A percentile compares a stretch with the other conserved stretches of the same genome.
phyloP scores from a whole-genome alignment of 2,113 vertebrate species.

The Prochilodus magdalenae region DNA sequence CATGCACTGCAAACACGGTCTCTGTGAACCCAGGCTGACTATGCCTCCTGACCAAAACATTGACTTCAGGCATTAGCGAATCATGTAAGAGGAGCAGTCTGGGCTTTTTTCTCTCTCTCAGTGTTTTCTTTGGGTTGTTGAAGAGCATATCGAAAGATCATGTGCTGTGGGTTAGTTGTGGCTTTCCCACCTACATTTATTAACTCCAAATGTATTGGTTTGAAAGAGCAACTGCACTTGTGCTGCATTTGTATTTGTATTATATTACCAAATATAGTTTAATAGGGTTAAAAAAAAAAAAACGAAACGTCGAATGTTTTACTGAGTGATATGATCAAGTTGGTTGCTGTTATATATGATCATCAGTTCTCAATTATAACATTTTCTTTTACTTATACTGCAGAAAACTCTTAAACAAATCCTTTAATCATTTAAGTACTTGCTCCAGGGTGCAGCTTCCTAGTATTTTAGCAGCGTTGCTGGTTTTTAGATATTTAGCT shows the following conservation, averaged over 20 bases:
- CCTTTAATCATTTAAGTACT: too few relatives aligned
- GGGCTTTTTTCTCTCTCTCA: slow-evolving; percentile 51
- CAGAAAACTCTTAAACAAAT: too few relatives aligned
- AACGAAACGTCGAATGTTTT: too few relatives aligned
- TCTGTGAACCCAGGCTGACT: slow-evolving; percentile 68
- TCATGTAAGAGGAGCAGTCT: slow-evolving; percentile 59
- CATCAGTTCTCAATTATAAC: too few relatives aligned
- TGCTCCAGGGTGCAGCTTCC: too few relatives aligned
- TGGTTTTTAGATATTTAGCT: too few relatives aligned
- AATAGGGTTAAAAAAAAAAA: too few relatives aligned
- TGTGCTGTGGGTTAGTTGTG: slow-evolving; percentile 21
- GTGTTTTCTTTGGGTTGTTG: slow-evolving; percentile 43
- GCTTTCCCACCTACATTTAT: slow-evolving; percentile 24
- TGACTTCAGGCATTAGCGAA: slow-evolving; percentile 64
- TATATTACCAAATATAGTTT: background rate
- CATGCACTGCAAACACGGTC: slow-evolving; percentile 24
- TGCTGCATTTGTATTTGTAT: background rate
- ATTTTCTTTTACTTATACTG: too few relatives aligned
- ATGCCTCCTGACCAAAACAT: slow-evolving; percentile 68
- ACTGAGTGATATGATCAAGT: too few relatives aligned
- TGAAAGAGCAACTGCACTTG: background rate
- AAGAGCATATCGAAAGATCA: slow-evolving; percentile 23
- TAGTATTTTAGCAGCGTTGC: too few relatives aligned
- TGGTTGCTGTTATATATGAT: too few relatives aligned
- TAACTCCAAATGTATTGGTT: slow-evolving; percentile 19